Evolutionary conservation across 1,140 invertebrate genomes (phyloP).

Genomic region (Brachionus calyciflorus): DNA sequence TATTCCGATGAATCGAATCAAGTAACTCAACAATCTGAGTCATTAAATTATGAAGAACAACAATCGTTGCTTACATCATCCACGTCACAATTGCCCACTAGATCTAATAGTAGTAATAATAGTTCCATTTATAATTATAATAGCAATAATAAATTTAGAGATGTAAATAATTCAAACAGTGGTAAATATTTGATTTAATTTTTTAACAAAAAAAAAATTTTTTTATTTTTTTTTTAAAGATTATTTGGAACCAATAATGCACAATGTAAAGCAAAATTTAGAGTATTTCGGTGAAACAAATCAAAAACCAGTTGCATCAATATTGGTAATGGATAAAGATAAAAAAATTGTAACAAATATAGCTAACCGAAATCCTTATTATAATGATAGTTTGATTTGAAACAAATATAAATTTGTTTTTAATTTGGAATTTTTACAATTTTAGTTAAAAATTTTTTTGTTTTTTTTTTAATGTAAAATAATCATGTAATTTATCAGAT

Average conservation of each 20-base stretch:
- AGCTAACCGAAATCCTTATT: not conserved
- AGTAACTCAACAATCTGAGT: not conserved
- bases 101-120: not conserved
- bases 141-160: not conserved
- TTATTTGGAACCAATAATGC: slow-evolving; percentile 24
- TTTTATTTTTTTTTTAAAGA: not conserved
- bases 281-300: slow-evolving; percentile 9
- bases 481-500: no score
- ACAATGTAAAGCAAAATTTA: slow-evolving; percentile 17
- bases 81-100: not conserved
- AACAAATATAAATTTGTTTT: not conserved
- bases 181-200: not conserved
- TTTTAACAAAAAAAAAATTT: not conserved
- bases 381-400: slow-evolving; percentile 11
- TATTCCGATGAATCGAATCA: not conserved
- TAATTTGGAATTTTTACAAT: not conserved
- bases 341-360: not conserved
- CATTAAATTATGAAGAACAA: slow-evolving; percentile 7
- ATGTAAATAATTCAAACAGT: not conserved
- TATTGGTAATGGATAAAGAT: not conserved
- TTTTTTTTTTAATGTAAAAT: no score
- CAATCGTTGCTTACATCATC: slow-evolving; percentile 13
- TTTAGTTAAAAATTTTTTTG: no score
- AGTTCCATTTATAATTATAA: slow-evolving; percentile 36
- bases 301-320: not conserved